A percentile compares a stretch with the other conserved stretches of the same genome.
phyloP scores from a whole-genome alignment of 1,140 invertebrate genomes.

The Ephestia elutella region DNA sequence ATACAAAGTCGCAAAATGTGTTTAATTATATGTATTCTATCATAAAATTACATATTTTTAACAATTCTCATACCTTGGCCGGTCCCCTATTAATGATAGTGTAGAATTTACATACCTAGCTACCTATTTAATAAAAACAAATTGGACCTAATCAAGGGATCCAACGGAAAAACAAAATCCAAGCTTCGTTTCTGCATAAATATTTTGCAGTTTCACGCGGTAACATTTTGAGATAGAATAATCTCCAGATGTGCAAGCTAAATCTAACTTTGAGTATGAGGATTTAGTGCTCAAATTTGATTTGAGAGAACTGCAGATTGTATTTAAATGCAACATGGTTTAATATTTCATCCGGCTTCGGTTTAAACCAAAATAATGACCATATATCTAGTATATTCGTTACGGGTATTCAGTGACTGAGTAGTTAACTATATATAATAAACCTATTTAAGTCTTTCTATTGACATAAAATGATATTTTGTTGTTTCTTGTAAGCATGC shows the following conservation, averaged over 20 bases:
- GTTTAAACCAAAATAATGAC: background rate
- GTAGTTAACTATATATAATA: background rate
- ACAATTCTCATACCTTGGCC: too few species aligned
- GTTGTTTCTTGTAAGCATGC: too few species aligned
- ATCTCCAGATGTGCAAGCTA: background rate
- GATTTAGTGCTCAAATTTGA: background rate
- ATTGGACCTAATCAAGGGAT: background rate
- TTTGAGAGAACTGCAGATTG: background rate
- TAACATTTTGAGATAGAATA: background rate
- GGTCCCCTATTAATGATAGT: too few species aligned
- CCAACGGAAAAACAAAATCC: background rate
- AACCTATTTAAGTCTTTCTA: too few species aligned
- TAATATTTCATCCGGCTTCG: background rate
- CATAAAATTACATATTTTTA: too few species aligned
- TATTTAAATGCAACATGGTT: background rate
- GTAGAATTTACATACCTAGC: too few species aligned
- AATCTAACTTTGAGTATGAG: background rate
- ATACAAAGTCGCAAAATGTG: too few species aligned
- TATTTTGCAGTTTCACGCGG: background rate
- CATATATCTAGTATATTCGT: too few species aligned
- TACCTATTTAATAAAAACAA: too few species aligned
- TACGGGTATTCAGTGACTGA: too few species aligned
- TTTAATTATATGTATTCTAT: too few species aligned
- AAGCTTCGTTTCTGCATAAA: background rate
- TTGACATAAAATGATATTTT: too few species aligned